These are phyloP conservation scores for Apodemia duryi DNA, from an alignment of 2,888 invertebrate species.

Conservation along the genomic window DNA sequence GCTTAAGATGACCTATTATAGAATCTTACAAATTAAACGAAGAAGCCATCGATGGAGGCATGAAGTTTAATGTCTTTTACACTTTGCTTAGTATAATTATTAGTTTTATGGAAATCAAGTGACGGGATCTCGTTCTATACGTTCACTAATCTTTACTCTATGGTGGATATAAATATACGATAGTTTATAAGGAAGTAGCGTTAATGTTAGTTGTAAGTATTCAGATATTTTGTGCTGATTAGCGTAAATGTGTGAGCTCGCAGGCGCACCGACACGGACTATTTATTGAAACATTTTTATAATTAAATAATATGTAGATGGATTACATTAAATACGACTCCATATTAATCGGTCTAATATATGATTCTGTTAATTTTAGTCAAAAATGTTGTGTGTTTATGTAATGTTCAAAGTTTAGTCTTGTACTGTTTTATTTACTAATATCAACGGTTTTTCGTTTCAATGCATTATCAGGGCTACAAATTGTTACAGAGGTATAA, in stretches of 20 bases:
- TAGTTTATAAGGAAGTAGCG: slow-evolving; percentile 61
- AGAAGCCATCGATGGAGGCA: background rate
- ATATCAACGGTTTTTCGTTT: too few relatives aligned
- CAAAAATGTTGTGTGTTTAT: too few relatives aligned
- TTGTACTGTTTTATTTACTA: too few relatives aligned
- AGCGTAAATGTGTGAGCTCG: slow-evolving; percentile 35
- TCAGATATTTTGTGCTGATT: slow-evolving; percentile 65
- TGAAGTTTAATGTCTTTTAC: background rate
- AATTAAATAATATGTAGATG: too few relatives aligned
- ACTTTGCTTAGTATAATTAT: background rate
- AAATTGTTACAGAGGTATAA: too few relatives aligned
- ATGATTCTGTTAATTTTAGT: too few relatives aligned
- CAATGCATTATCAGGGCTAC: too few relatives aligned
- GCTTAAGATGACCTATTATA: slow-evolving; percentile 26
- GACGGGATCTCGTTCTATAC: slow-evolving; percentile 65
- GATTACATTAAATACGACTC: too few relatives aligned
- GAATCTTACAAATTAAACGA: slow-evolving; percentile 15
- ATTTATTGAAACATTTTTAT: too few relatives aligned
- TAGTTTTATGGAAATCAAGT: slow-evolving; percentile 42
- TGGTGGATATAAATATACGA: slow-evolving; percentile 76
- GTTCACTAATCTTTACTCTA: slow-evolving; percentile 59
- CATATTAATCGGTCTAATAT: too few relatives aligned
- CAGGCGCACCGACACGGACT: slow-evolving; percentile 8
- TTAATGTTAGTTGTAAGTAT: slow-evolving; percentile 60
- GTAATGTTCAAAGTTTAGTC: too few relatives aligned